Evolutionary conservation across 2,113 vertebrate species (phyloP), one percentile per base, ranked within the genome.

Genomic region (Thymallus thymallus): DNA sequence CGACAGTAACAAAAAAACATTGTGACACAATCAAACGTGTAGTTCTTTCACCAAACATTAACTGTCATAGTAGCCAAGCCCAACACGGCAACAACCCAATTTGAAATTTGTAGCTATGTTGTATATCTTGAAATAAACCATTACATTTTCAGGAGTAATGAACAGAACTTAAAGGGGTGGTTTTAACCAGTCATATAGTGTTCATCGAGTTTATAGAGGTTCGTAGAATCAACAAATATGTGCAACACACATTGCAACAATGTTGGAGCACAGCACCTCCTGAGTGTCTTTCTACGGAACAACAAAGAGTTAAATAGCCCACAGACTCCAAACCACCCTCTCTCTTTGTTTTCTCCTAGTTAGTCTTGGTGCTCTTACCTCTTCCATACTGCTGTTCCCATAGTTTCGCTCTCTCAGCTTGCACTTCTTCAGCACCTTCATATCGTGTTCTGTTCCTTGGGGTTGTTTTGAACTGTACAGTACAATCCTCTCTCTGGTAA

Each of bases 11-110:
- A 70, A 68, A 76, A 69, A 3, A 51, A 61, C 82, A 84, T 84
- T 82, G 81, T 76, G 71, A 45, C 66, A 71, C 66, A 23, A 32
- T 80, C 76, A 16, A 75, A 68, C 77, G 75, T 71, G 73, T 83
- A 76, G 64, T 18, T 14, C 16, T 77, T 73, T 64, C 70, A 80
- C 76, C 70, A 71, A 73, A 61, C 13, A 5, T 73, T 66, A 73
- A 73, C 18, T 81, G 32, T 81, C 78, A 64, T 78, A 18, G 75
- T 29, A 77, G 30, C 48, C 24, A 68, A 65, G 41, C 13, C 56
- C 7, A 26, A 14, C 41, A 51, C 2, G 41, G 14, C 45, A 55
- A 12, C 22, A 68, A 51, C 60, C 69, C 1, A 32, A 55, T 76
- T 75, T 66, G 41, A 61, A 64, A 48, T 51, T 60, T 72, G 66